Conservation (phyloP, 2,797 vertebrate species). For the Sebastes nivosus region DNA sequence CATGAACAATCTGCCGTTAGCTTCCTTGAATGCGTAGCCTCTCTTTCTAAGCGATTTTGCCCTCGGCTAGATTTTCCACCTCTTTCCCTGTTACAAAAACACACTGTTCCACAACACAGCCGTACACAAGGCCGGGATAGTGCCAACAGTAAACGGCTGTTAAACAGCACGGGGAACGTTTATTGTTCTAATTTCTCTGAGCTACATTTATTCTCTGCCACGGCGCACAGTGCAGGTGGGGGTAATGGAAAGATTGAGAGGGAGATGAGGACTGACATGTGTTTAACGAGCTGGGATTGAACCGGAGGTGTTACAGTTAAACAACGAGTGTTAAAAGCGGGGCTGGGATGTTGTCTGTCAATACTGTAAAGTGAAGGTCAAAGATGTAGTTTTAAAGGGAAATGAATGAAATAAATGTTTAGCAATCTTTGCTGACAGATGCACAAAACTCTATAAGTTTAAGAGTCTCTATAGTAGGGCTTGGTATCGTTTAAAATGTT, state of each 20-base stretch:
- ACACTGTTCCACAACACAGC: slow-evolving; percentile 10
- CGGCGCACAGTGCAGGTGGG: not conserved
- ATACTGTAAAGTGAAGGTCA: not conserved
- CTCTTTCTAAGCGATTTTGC: slow-evolving; percentile 13
- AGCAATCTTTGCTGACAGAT: not conserved
- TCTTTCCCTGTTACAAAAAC: not conserved
- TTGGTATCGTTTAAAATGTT: no score
- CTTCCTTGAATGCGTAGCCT: not conserved
- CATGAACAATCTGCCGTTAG: not conserved
- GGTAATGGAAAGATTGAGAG: not conserved
- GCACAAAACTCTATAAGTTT: not conserved
- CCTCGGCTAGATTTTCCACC: slow-evolving; percentile 16
- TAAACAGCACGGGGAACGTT: slow-evolving; percentile 4
- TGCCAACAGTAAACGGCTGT: not conserved
- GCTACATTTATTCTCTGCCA: not conserved
- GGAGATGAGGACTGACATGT: not conserved
- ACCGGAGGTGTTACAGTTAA: not conserved
- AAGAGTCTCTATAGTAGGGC: not conserved
- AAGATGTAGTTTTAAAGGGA: not conserved
- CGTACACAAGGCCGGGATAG: accelerated
- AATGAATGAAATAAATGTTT: not conserved
- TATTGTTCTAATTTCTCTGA: slow-evolving; percentile 19
- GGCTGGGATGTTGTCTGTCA: not conserved
- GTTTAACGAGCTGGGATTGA: not conserved
- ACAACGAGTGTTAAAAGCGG: not conserved